Evolutionary conservation across 2,113 vertebrate species (phyloP).

Genomic region (Piprites chloris): DNA sequence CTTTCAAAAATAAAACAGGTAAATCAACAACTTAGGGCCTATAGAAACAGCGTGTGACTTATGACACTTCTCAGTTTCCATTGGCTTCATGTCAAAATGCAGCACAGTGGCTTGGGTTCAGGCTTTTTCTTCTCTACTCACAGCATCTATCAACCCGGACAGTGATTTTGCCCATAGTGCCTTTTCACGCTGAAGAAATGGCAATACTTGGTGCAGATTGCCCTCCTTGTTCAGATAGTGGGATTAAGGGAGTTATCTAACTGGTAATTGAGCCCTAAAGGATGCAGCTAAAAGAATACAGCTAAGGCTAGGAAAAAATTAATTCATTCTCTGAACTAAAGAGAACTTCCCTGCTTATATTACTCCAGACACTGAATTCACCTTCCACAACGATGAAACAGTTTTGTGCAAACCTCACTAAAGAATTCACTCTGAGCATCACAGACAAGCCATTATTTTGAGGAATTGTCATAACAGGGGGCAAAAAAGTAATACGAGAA

Average conservation of each 20-base stretch:
- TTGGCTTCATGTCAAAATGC: neutral
- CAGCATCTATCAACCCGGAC: neutral
- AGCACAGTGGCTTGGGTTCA: neutral
- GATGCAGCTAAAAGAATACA: neutral
- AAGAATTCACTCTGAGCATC: neutral
- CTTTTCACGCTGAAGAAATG: neutral
- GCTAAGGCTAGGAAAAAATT: neutral
- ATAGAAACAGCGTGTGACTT: neutral
- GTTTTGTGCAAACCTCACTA: neutral
- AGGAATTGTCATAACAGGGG: neutral
- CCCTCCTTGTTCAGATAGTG: neutral
- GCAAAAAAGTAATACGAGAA: neutral
- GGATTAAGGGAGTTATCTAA: neutral
- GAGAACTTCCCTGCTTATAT: neutral
- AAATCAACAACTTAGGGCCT: neutral
- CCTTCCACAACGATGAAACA: neutral
- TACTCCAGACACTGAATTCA: neutral
- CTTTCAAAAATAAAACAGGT: neutral
- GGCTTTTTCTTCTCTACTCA: neutral
- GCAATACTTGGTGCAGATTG: neutral
- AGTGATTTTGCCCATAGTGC: neutral
- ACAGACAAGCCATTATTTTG: neutral
- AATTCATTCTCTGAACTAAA: neutral
- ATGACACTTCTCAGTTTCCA: neutral
- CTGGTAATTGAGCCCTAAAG: neutral